phyloP scores from a whole-genome alignment of 2,888 invertebrate genomes.

The Callosobruchus maculatus region DNA sequence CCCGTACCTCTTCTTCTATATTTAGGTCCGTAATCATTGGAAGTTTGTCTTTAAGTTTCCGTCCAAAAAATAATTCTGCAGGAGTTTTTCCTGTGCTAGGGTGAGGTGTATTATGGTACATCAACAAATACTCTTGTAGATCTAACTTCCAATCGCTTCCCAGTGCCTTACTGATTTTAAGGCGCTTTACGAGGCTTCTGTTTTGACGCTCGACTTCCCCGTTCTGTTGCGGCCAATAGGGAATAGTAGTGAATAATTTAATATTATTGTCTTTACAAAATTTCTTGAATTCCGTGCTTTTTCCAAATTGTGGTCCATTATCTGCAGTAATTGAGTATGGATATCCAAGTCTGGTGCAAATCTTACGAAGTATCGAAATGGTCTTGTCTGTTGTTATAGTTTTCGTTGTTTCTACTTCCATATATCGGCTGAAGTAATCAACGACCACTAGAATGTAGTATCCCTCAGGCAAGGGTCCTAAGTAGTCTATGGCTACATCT shows the following conservation, averaged over 20 bases:
- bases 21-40: not conserved
- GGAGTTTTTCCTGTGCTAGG: not conserved
- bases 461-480: no score
- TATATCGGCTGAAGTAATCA: conserved; percentile 30
- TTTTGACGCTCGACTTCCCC: conserved; percentile 16
- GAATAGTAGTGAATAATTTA: conserved; percentile 18
- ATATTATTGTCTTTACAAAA: conserved; percentile 22
- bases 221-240: conserved; percentile 21
- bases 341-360: conserved; percentile 22
- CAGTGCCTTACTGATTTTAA: no score
- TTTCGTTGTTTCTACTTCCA: conserved; percentile 25
- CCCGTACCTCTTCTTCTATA: conserved; percentile 2
- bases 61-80: not conserved
- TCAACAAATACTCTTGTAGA: not conserved
- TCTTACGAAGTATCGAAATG: conserved; percentile 18
- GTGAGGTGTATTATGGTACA: not conserved
- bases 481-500: conserved; percentile 24
- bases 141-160: no score
- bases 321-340: conserved; percentile 21
- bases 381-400: conserved; percentile 10
- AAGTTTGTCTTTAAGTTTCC: not conserved
- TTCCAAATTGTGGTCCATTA: conserved; percentile 24
- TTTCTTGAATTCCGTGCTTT: conserved; percentile 20
- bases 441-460: conserved; percentile 32
- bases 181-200: conserved; percentile 14